Evolutionary conservation across 2,888 invertebrate genomes (phyloP).

Genomic region (Rhopalosiphum nymphaeae): DNA sequence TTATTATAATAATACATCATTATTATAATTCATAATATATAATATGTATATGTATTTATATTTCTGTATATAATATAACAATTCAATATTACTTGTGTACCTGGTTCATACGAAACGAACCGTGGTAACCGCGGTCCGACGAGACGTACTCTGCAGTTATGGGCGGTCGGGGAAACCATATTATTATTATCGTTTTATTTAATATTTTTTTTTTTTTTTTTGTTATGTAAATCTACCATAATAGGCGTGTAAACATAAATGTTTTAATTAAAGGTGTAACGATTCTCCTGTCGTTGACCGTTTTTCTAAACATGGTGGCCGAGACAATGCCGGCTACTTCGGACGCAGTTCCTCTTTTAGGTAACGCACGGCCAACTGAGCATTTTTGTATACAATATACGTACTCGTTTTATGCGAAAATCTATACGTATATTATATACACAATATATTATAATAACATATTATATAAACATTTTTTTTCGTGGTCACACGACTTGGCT

Average conservation of each 20-base stretch:
- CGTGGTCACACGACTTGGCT: constrained; percentile 61
- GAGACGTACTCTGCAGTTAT: not conserved
- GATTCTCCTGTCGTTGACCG: constrained; percentile 96
- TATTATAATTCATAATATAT: constrained; percentile 6
- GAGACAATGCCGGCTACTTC: constrained; percentile 98
- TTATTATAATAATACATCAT: not conserved
- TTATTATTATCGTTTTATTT: constrained; percentile 30
- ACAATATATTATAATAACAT: constrained; percentile 44
- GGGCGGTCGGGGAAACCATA: not conserved
- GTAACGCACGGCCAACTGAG: constrained; percentile 66
- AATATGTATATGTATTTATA: not conserved
- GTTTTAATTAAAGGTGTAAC: constrained; percentile 84
- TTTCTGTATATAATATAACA: constrained; percentile 1
- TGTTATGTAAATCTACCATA: constrained; percentile 66
- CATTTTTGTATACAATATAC: constrained; percentile 30
- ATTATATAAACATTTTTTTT: constrained; percentile 33
- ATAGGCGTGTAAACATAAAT: constrained; percentile 52
- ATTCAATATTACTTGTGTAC: not conserved
- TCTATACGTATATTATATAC: constrained; percentile 27
- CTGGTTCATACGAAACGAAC: not conserved
- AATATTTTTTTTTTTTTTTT: constrained; percentile 45
- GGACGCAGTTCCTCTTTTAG: constrained; percentile 68
- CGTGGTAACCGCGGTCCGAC: not conserved
- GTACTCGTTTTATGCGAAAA: constrained; percentile 5
- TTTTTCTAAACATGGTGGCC: constrained; percentile 98